Base-by-base conservation (phyloP, 2,888 invertebrate genomes). In the Sarcophaga carnaria region DNA sequence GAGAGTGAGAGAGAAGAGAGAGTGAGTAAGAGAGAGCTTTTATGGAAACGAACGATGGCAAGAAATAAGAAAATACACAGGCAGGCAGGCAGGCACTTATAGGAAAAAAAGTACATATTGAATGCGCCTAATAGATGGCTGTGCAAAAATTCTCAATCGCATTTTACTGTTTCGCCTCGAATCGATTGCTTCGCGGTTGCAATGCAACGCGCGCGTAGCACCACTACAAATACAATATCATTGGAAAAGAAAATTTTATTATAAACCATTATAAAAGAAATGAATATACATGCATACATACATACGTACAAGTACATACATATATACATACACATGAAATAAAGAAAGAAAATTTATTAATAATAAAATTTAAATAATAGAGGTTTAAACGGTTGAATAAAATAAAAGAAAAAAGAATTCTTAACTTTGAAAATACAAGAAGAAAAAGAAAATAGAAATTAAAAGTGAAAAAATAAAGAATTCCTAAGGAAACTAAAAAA, bases 121-220 rank as follows among this genome's bases (percentile, higher is more conserved):
- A 83, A 84, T 87, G 87, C 87, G 87, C 87, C 87, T 87, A 87
- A 87, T 84, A 79, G 78, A 20, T 71, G 17, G 64, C 87, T 87
- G 66, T 84, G 84, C 78, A 84, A 81, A 84, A 84, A 67, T 87
- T 87, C 63, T 62, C 67, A 81, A 76, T 87, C 84, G 79, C 87
- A 88, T 88, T 88, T 78, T 70, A 88, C 88, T 87, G 85, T 88
- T 86, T 86, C 87, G 88, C 80, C 83, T 88, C 87, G 88, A 88
- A 87, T 88, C 87, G 88, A 87, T 88, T 88, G 88, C 85, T 85
- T 88, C 86, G 86, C 85, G 86, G 85, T 86, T 88, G 86, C 83
- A 87, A 80, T 86, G 86, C 86, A 86, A 86, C 83, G 72, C 83
- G 81, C 87, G 87, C 81, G 84, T 87, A 81, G 87, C 87, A 87